Percentiles rank a stretch among this genome's conserved stretches.
Evolutionary conservation across 2,888 invertebrate genomes (phyloP).

Genomic region (Bellardia bayeri): DNA sequence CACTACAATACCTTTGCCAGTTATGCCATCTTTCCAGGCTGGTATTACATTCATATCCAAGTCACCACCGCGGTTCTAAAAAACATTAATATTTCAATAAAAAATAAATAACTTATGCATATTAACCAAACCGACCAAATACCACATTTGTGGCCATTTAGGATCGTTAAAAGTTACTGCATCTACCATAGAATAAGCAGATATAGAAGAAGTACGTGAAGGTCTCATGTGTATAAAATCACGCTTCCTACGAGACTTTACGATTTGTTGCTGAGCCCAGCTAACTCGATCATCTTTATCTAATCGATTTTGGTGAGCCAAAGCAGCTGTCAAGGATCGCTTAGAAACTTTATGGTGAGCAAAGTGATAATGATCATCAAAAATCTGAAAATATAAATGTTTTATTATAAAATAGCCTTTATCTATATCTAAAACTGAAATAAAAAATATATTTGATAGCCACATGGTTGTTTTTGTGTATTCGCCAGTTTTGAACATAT

Average conservation of each 20-base stretch:
- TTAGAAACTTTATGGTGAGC: slow-evolving; percentile 91
- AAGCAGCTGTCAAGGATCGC: slow-evolving; percentile 90
- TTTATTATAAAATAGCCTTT: too few species aligned
- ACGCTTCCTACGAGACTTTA: slow-evolving; percentile 92
- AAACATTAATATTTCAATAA: neutral
- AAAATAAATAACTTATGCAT: neutral
- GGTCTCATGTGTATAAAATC: slow-evolving; percentile 87
- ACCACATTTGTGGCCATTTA: slow-evolving; percentile 98
- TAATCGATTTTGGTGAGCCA: slow-evolving; percentile 89
- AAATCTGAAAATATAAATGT: slow-evolving; percentile 88
- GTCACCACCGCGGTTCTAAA: slow-evolving; percentile 94
- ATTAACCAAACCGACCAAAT: slow-evolving; percentile 90
- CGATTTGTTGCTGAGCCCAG: slow-evolving; percentile 93
- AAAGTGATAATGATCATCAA: slow-evolving; percentile 94
- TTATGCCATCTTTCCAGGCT: slow-evolving; percentile 97
- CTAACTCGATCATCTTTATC: slow-evolving; percentile 90
- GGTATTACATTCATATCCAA: slow-evolving; percentile 98
- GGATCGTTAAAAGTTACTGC: slow-evolving; percentile 90
- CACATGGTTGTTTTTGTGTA: too few species aligned
- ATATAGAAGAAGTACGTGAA: slow-evolving; percentile 80
- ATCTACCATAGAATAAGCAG: slow-evolving; percentile 79
- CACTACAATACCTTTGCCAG: slow-evolving; percentile 97
- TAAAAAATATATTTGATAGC: too few species aligned
- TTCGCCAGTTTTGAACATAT: too few species aligned
- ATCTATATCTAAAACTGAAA: too few species aligned